phyloP scores from a whole-genome alignment of 2,797 vertebrate genomes.

The Yasuhikotakia modesta region DNA sequence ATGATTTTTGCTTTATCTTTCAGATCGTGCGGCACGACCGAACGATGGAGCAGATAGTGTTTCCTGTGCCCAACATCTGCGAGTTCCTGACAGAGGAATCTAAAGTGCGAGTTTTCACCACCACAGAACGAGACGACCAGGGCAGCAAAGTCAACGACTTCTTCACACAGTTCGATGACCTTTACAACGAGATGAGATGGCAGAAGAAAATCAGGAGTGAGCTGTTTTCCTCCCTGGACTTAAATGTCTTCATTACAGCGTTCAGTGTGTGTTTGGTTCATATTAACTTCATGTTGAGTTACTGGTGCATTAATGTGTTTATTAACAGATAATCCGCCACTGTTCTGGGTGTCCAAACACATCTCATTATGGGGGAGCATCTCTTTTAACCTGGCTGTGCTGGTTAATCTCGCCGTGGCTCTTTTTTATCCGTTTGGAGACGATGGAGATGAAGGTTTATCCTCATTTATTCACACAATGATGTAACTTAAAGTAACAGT shows the following conservation, averaged over 20 bases:
- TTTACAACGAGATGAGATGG: conserved; percentile 99
- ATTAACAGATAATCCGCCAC: too few relatives aligned
- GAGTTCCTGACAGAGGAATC: conserved; percentile 95
- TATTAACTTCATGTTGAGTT: too few relatives aligned
- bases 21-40: conserved; percentile 95
- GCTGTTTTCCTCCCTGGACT: conserved; percentile 5
- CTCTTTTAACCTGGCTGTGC: conserved; percentile 96
- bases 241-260: conserved; percentile 66
- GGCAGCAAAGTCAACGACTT: conserved; percentile 98
- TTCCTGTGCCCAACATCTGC: conserved; percentile 91
- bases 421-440: conserved; percentile 99
- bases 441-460: conserved; percentile 71
- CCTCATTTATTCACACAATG: not conserved
- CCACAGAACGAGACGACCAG: conserved; percentile 96
- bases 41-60: conserved; percentile 98
- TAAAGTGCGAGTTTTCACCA: conserved; percentile 89
- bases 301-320: too few relatives aligned
- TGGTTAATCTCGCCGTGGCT: conserved; percentile 97
- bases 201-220: conserved; percentile 95
- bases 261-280: too few relatives aligned
- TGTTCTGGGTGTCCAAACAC: conserved; percentile 96
- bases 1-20: too few relatives aligned
- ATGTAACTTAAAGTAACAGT: too few relatives aligned
- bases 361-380: conserved; percentile 97
- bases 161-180: conserved; percentile 95